Conservation (phyloP, 2,113 vertebrate species). For the Otolemur garnettii region DNA sequence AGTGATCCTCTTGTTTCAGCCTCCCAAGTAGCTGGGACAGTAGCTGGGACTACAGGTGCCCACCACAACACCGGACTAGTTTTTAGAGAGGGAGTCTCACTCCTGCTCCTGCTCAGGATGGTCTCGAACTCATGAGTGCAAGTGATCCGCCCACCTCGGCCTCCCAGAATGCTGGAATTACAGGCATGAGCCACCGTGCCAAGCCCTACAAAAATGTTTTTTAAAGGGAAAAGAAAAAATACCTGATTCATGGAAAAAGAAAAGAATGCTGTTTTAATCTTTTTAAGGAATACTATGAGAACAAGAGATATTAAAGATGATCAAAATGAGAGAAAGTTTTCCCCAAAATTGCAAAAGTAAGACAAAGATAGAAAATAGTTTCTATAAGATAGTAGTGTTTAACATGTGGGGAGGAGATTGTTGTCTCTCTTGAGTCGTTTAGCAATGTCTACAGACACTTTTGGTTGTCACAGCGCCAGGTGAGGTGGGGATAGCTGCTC, state of each 20-base stretch:
- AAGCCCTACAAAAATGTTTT: not conserved
- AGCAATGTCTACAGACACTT: not conserved
- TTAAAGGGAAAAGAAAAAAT: constrained; percentile 18
- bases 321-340: constrained; percentile 19
- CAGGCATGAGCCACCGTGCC: no score
- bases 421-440: not conserved
- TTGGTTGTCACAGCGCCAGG: not conserved
- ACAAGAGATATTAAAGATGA: not conserved
- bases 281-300: not conserved
- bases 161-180: no score
- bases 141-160: no score
- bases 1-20: no score
- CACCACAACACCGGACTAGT: no score
- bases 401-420: not conserved
- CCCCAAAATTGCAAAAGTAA: not conserved
- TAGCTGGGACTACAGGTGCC: no score
- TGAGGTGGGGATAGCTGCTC: not conserved
- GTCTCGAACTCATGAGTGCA: no score
- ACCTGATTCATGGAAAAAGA: not conserved
- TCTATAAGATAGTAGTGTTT: not conserved
- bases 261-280: not conserved
- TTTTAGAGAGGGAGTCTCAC: no score
- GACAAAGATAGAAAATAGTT: not conserved
- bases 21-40: no score
- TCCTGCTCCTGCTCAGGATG: no score